These are phyloP conservation scores for Heloderma charlesbogerti DNA, from an alignment of 2,113 vertebrate species.

Conservation along the genomic window DNA sequence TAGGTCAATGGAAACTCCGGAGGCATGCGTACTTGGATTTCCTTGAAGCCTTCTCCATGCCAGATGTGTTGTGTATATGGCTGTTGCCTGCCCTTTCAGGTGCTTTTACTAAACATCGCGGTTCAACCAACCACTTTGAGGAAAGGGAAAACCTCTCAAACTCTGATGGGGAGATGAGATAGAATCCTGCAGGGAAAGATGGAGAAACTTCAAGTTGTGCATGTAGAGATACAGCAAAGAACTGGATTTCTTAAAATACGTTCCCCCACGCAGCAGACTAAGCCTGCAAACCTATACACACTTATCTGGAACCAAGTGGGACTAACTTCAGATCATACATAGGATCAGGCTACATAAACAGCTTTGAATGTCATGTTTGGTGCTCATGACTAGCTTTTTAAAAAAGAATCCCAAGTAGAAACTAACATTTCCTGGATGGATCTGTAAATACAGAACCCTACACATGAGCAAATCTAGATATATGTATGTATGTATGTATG, in stretches of 20 bases:
- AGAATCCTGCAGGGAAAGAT: conserved; percentile 85
- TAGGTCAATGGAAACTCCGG: background rate
- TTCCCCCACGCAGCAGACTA: background rate
- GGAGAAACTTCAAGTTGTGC: background rate
- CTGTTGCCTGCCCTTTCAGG: conserved; percentile 68
- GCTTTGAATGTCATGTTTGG: background rate
- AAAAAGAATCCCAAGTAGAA: background rate
- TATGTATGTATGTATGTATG: too few species aligned
- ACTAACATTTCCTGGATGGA: background rate
- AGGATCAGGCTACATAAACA: background rate
- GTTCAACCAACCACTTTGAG: conserved; percentile 90
- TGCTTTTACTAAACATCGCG: conserved; percentile 85
- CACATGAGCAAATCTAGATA: background rate
- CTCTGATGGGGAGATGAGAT: conserved; percentile 96
- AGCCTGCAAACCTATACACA: background rate
- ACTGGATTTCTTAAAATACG: background rate
- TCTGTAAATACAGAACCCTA: background rate
- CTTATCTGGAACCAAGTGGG: background rate
- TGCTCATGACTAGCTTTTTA: background rate
- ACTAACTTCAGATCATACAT: background rate
- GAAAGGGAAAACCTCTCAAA: conserved; percentile 97
- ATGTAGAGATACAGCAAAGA: background rate
- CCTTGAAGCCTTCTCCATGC: conserved; percentile 69
- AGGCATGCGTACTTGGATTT: conserved; percentile 75
- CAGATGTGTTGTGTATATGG: conserved; percentile 41